phyloP scores from a whole-genome alignment of 1,140 invertebrate genomes.

The Micrasema longulum region DNA sequence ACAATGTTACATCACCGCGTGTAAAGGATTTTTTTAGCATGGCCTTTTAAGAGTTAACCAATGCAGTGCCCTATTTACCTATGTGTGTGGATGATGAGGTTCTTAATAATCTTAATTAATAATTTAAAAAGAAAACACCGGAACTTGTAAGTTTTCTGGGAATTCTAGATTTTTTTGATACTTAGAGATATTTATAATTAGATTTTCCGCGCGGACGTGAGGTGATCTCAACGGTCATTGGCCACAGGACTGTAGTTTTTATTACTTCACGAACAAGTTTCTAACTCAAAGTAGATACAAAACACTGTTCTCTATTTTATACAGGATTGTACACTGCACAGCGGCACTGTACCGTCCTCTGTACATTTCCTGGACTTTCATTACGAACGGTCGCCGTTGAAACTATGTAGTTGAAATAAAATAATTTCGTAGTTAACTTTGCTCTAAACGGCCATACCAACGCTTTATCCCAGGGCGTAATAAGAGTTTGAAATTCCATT shows the following conservation, averaged over 20 bases:
- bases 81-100: too few species aligned
- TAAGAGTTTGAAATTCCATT: conserved; percentile 4
- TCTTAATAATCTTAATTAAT: too few species aligned
- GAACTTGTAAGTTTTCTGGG: too few species aligned
- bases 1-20: too few species aligned
- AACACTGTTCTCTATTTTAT: not conserved
- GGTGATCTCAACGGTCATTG: conserved; percentile 1
- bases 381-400: conserved; percentile 8
- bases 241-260: conserved; percentile 29
- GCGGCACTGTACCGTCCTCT: conserved; percentile 1
- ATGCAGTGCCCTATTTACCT: too few species aligned
- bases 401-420: conserved; percentile 13
- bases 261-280: conserved; percentile 27
- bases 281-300: conserved; percentile 15
- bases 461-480: conserved; percentile 14
- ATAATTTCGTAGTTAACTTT: conserved; percentile 21
- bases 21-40: too few species aligned
- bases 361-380: conserved; percentile 32
- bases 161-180: too few species aligned
- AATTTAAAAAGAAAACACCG: too few species aligned
- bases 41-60: too few species aligned
- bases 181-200: too few species aligned
- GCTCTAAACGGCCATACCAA: conserved; percentile 1
- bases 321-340: too few species aligned
- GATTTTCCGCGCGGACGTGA: too few species aligned